Evolutionary conservation across 1,140 invertebrate genomes (phyloP), one percentile per base, ranked within the genome.

Genomic region (Drosophila funebris): DNA sequence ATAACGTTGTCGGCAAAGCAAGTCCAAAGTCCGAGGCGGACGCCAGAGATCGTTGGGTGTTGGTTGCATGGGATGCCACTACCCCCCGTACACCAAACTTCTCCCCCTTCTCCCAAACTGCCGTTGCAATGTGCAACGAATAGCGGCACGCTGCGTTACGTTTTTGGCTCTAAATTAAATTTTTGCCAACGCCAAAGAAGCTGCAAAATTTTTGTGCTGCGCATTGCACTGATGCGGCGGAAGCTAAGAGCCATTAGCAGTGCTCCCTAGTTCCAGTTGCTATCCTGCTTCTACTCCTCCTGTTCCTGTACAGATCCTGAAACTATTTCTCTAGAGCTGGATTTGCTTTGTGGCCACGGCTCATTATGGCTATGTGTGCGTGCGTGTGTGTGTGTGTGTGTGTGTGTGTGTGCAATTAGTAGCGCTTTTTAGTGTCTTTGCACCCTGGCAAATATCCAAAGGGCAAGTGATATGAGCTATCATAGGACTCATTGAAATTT

Each of bases 161-260:
- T 64, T 77, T 88, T 88, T 88, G 83, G 83, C 83, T 88, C 84
- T 89, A 88, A 88, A 88, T 88, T 88, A 88, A 88, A 88, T 88
- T 88, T 88, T 88, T 88, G 83, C 84, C 76, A 88, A 88, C 82
- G 83, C 82, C 83, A 85, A 87, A 87, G 83, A 87, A 88, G 83
- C 83, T 88, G 82, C 62, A 87, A 78, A 53, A 87, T 88, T 88
- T 88, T 88, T 88, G 84, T 88, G 83, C 82, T 87, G 63, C 75
- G 82, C 83, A 79, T 87, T 88, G 83, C 83, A 83, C 78, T 88
- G 84, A 82, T 87, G 84, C 76, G 75, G 75, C 83, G 84, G 83
- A 88, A 83, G 84, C 83, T 63, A 68, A 83, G 72, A 88, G 84
- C 83, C 84, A 88, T 88, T 88, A 88, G 84, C 79, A 72, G 53